Conservation (phyloP, 2,113 vertebrate genomes). For the Hepsetus odoe region DNA sequence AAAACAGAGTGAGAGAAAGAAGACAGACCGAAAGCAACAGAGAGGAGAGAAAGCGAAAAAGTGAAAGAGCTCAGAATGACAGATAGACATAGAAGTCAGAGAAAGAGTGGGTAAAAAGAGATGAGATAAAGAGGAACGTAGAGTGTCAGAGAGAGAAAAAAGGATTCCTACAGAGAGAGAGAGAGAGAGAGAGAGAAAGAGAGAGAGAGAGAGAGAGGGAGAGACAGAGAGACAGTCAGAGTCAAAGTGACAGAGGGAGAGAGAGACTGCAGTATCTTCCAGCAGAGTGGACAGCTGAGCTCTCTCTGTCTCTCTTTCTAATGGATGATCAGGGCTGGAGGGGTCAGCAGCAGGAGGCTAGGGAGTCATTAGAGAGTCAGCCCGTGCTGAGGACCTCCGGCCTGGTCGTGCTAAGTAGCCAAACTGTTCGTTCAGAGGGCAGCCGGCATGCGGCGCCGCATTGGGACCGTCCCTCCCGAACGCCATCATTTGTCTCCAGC, state of each 20-base stretch:
- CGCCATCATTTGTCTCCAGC: slow-evolving; percentile 58
- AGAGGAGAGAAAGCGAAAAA: slow-evolving; percentile 4
- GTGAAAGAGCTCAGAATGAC: slow-evolving; percentile 51
- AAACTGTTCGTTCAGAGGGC: slow-evolving; percentile 41
- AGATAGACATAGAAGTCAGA: neutral
- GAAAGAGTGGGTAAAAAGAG: neutral
- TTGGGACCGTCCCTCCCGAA: slow-evolving; percentile 64
- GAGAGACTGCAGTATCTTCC: slow-evolving; percentile 11
- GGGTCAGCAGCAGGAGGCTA: slow-evolving; percentile 68
- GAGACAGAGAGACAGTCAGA: neutral
- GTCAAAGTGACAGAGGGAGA: neutral
- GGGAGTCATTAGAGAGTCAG: slow-evolving; percentile 73
- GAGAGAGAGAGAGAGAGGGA: slow-evolving; percentile 42
- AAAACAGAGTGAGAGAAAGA: neutral
- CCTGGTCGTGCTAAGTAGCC: slow-evolving; percentile 61
- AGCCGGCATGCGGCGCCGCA: slow-evolving; percentile 52
- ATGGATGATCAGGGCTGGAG: slow-evolving; percentile 69
- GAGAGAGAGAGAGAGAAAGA: neutral
- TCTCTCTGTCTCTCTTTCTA: slow-evolving; percentile 58
- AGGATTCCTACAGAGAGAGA: neutral
- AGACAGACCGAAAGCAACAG: neutral
- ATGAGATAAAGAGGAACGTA: neutral
- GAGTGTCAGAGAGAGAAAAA: neutral
- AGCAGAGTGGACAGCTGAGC: slow-evolving; percentile 27
- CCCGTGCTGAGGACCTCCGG: slow-evolving; percentile 55